Base-by-base conservation (phyloP, 2,888 invertebrate species). In the Conops quadrifasciatus region DNA sequence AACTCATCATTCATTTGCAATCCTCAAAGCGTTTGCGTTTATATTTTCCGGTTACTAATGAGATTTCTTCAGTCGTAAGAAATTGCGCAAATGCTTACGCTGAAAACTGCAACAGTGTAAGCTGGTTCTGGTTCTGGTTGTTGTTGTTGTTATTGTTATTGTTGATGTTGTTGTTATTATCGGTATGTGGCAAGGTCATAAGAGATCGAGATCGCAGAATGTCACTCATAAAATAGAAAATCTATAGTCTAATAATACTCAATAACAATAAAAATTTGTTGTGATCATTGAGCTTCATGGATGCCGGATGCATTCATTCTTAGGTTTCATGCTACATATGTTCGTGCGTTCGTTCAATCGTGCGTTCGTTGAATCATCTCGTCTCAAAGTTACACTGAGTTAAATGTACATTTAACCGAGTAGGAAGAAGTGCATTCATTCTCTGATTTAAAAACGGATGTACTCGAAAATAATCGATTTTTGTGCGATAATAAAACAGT, bases 51-150 rank as follows among this genome's bases (percentile, higher is more conserved):
- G 43, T 43, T 56, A 19, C 43, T 67, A 7, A 53, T 67, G 58
- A 24, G 67, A 43, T 67, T 67, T 30, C 51, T 68, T 36, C 36
- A 36, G 9, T 36, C 36, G 9, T 36, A 36, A 36, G 9, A 36
- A 7, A 36, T 28, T 24, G 21, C 60, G 60, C 62, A 60, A 59
- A 59, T 67, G 67, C 4, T 36, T 36, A 36, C 9, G 36, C 9
- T 36, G 4, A 9, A 36, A 60, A 67, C 59, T 47, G 58, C 64
- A 60, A 21, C 68, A 62, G 68, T 68, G 62, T 30, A 68, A 68
- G 51, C 51, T 49, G 62, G 51, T 56, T 9, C 16, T 56, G 58
- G 60, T 45, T n/a, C 9, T 36, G 16, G 13, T 24, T 45, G 21
- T 4, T 59, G 58, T 58, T 67, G 58, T 43, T 56, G 53, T 56